Conservation (phyloP, 1,140 invertebrate species). For the Ceratina australensis region DNA sequence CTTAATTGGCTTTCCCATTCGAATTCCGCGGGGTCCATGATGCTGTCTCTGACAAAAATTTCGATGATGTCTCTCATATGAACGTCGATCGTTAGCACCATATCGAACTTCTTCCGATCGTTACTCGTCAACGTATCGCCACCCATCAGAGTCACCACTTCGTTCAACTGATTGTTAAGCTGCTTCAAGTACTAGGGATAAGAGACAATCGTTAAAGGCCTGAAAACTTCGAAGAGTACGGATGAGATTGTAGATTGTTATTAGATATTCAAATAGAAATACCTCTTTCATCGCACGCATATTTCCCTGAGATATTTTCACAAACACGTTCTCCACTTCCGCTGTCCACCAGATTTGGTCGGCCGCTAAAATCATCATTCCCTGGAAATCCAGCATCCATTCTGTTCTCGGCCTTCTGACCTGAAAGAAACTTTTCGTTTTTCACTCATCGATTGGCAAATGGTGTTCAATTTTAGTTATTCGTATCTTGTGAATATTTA, state of each 20-base stretch:
- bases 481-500: too few species aligned
- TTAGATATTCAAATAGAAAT: neutral
- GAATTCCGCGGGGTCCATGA: conserved; percentile 90
- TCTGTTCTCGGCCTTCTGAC: conserved; percentile 81
- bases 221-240: too few species aligned
- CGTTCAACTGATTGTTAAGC: conserved; percentile 90
- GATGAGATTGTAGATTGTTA: too few species aligned
- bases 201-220: neutral
- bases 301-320: conserved; percentile 86
- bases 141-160: conserved; percentile 88
- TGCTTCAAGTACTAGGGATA: conserved; percentile 83
- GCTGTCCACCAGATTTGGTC: conserved; percentile 97
- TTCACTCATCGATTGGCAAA: neutral
- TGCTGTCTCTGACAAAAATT: conserved; percentile 91
- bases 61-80: conserved; percentile 94
- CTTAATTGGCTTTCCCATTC: conserved; percentile 94
- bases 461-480: neutral
- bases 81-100: conserved; percentile 93
- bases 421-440: conserved; percentile 53
- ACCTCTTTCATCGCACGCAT: conserved; percentile 93
- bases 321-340: conserved; percentile 94
- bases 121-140: conserved; percentile 90
- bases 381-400: conserved; percentile 94
- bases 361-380: conserved; percentile 91
- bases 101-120: conserved; percentile 92